Base-by-base conservation (phyloP, 2,113 vertebrate genomes). In the Tragelaphus strepsiceros region DNA sequence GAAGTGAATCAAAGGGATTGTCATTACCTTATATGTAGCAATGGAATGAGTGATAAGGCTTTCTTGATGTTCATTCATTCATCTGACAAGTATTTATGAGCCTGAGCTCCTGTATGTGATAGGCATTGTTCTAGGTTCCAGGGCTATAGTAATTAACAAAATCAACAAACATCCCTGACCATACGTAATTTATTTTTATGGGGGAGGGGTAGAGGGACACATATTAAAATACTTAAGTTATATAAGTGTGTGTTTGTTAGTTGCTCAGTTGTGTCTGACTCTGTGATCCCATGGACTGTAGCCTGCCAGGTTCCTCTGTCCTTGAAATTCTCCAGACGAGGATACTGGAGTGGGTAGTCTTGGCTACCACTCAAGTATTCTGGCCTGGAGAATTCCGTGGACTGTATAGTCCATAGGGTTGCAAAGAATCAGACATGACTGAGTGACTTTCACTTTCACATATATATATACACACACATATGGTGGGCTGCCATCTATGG, bases 161-260 rank as follows among this genome's bases (percentile, higher is more conserved):
- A 74, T 51, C n/a, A 71, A 64, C 8, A 54, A 83, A 26, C 1
- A 32, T 35, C 3, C 15, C 12, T 74, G 21, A 51, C 3, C 30
- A 64, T 54, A 43, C 51, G 11, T 59, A 87, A 19, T 56, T 92
- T 84, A 43, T 96, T 51, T 84, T 95, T 93, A 3, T 84, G 54
- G 4, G 21, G 2, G 3, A 24, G 8, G 9, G 21, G 2, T 8
- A 24, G 26, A 82, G 49, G 86, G 77, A 61, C 2, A 22, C 4
- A 92, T 35, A n/a, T 74, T 77, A 59, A 78, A 51, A 84, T 74
- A 43, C 2, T 13, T 39, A 86, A 61, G 22, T 32, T n/a, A 53
- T 54, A 24, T 83, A 26, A 2, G 12, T 77, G 71, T 43, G 39
- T 77, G 39, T 26, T 3, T 77, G 35, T 43, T 77, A 77, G 3